Evolutionary conservation across 1,140 invertebrate species (phyloP).

Genomic region (Psix sp.): DNA sequence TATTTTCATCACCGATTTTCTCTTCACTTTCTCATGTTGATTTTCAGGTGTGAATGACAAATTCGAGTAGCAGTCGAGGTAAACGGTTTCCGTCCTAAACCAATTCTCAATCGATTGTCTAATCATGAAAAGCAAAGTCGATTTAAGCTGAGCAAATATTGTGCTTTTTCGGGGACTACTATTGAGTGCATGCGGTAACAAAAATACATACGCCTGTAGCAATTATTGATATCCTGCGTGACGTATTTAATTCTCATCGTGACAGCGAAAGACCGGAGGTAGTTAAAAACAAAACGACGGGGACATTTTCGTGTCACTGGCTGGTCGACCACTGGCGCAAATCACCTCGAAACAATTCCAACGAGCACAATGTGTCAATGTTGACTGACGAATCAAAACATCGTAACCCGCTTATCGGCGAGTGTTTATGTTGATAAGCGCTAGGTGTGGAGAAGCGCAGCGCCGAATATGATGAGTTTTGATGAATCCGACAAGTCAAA

Average conservation of each 20-base stretch:
- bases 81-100: no score
- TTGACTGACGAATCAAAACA: slow-evolving; percentile 41
- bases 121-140: no score
- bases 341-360: slow-evolving; percentile 7
- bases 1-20: no score
- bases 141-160: no score
- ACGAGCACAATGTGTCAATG: slow-evolving; percentile 19
- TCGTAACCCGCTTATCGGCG: slow-evolving; percentile 19
- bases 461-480: no score
- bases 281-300: slow-evolving; percentile 4
- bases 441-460: no score
- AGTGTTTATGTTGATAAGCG: slow-evolving; percentile 30
- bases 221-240: slow-evolving; percentile 64
- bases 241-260: slow-evolving; percentile 71
- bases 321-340: slow-evolving; percentile 9
- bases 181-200: no score
- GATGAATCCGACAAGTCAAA: slow-evolving; percentile 35
- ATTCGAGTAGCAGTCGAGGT: no score
- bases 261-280: slow-evolving; percentile 1
- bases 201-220: slow-evolving; percentile 64
- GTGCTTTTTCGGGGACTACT: no score
- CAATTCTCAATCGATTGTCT: no score
- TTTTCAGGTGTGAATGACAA: no score
- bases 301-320: slow-evolving; percentile 19
- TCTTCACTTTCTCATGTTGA: no score